Percentiles rank a stretch among this genome's conserved stretches.
These are phyloP conservation scores for Willisornis vidua DNA, from an alignment of 2,113 vertebrate genomes.

Conservation along the genomic window DNA sequence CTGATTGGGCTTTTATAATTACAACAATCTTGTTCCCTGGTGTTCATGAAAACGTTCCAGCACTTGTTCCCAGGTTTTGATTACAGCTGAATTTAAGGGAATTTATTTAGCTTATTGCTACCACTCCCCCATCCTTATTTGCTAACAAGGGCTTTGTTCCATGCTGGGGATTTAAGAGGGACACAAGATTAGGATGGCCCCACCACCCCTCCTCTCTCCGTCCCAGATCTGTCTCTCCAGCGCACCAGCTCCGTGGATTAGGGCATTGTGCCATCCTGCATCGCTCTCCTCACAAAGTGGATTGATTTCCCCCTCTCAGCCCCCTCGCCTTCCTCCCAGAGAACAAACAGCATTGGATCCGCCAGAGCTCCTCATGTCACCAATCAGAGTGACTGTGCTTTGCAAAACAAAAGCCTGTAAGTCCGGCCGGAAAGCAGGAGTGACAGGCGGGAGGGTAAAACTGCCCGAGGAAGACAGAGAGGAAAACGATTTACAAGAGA, in stretches of 20 bases:
- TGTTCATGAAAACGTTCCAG: neutral
- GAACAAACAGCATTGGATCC: neutral
- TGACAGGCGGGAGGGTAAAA: neutral
- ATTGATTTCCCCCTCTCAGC: slow-evolving; percentile 13
- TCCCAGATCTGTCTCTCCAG: slow-evolving; percentile 51
- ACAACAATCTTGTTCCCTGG: neutral
- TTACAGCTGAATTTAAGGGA: slow-evolving; percentile 3
- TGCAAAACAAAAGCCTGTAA: neutral
- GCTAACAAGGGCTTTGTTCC: slow-evolving; percentile 38
- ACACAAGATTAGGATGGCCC: neutral
- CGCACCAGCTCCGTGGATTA: neutral
- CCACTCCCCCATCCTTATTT: neutral
- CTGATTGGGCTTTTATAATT: slow-evolving; percentile 44
- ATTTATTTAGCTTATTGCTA: slow-evolving; percentile 32
- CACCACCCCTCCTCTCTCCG: neutral
- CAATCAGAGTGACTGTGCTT: neutral
- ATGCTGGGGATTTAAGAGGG: neutral
- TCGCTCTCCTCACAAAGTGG: neutral
- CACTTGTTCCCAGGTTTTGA: neutral
- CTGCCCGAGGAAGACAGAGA: neutral
- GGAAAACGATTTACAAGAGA: neutral
- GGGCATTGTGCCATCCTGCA: neutral
- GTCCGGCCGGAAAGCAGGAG: neutral
- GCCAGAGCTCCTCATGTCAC: neutral
- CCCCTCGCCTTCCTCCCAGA: accelerated